Percentiles rank a stretch among this genome's conserved stretches.
phyloP scores from a whole-genome alignment of 2,113 vertebrate species.

The Alligator sinensis region DNA sequence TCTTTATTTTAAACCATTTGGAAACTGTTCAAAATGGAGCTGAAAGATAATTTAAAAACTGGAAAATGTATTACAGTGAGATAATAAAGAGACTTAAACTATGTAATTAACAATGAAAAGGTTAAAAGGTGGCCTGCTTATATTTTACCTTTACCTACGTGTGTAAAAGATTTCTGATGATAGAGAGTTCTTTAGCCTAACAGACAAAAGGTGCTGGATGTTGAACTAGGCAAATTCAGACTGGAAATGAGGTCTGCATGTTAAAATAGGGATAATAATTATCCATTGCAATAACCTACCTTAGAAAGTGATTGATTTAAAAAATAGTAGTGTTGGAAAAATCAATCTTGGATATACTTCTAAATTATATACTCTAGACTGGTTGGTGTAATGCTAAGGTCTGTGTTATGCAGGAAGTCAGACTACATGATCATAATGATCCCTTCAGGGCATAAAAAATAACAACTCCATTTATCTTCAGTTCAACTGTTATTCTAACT shows the following conservation, averaged over 20 bases:
- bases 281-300: not conserved
- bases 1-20: not conserved
- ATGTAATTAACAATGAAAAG: not conserved
- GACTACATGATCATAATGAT: not conserved
- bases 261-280: not conserved
- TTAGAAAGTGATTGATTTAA: not conserved
- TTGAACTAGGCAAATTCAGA: not conserved
- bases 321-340: not conserved
- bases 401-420: not conserved
- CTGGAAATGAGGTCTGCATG: not conserved
- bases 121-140: not conserved
- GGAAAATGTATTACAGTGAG: not conserved
- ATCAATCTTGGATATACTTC: not conserved
- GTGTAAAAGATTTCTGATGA: not conserved
- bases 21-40: not conserved
- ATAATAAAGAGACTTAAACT: not conserved
- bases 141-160: not conserved
- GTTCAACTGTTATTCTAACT: not conserved
- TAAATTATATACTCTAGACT: not conserved
- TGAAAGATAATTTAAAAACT: not conserved
- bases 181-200: not conserved
- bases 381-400: not conserved
- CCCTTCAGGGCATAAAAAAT: not conserved
- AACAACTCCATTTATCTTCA: not conserved
- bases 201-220: not conserved